Evolutionary conservation across 2,888 invertebrate species (phyloP).

Genomic region (Megamerina dolium): DNA sequence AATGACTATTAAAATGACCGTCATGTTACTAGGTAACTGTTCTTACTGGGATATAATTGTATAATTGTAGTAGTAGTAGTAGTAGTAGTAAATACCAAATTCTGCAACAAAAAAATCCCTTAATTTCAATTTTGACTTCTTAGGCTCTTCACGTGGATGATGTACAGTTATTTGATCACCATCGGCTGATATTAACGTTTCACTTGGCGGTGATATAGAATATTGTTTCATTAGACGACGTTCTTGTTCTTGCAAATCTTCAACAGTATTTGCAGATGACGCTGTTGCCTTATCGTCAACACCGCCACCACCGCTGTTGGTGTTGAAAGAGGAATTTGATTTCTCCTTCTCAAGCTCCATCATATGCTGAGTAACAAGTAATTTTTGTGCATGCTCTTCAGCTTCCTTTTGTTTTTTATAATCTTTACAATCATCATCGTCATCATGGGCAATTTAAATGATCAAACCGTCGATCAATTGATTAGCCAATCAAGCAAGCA

Average conservation of each 20-base stretch:
- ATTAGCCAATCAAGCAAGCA: too few species aligned
- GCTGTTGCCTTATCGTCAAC: neutral
- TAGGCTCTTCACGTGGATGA: constrained; percentile 66
- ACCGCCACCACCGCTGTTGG: too few species aligned
- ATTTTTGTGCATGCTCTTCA: constrained; percentile 43
- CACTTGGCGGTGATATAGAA: constrained; percentile 39
- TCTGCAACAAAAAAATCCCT: constrained; percentile 81
- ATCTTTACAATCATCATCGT: too few species aligned
- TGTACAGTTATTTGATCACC: constrained; percentile 52
- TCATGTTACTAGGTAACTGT: too few species aligned
- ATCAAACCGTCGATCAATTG: too few species aligned
- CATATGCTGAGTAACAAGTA: constrained; percentile 42
- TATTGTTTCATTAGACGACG: constrained; percentile 40
- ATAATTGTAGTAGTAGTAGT: too few species aligned
- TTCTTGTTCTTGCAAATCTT: constrained; percentile 42
- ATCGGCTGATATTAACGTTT: constrained; percentile 45
- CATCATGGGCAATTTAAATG: too few species aligned
- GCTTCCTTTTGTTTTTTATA: constrained; percentile 48
- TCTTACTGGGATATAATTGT: too few species aligned
- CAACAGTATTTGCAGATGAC: constrained; percentile 6
- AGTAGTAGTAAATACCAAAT: constrained; percentile 68
- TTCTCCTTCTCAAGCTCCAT: constrained; percentile 21
- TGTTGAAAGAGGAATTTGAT: constrained; percentile 5
- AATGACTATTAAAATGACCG: too few species aligned
- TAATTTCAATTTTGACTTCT: constrained; percentile 73